Conservation (phyloP, 2,113 vertebrate genomes). For the Hippocampus abdominalis region DNA sequence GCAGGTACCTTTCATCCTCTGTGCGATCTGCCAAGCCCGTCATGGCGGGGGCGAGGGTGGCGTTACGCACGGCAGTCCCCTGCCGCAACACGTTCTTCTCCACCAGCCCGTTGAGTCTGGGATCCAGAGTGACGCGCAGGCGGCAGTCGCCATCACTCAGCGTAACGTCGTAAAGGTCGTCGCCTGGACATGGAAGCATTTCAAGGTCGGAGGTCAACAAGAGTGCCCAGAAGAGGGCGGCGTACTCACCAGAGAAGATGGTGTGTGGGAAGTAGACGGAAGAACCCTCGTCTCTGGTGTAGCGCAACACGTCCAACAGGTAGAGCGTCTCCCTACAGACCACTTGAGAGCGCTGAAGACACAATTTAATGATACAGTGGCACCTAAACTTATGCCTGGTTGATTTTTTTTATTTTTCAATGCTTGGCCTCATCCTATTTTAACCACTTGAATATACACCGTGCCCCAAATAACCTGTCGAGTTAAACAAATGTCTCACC, state of each 20-base stretch:
- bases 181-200: constrained; percentile 22
- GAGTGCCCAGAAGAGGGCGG: background rate
- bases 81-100: constrained; percentile 50
- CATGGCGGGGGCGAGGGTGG: constrained; percentile 44
- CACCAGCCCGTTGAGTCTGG: constrained; percentile 61
- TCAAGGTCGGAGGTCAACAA: background rate
- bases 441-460: background rate
- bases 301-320: constrained; percentile 54
- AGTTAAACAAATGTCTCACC: no score
- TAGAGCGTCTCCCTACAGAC: constrained; percentile 52
- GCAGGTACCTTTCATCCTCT: background rate
- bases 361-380: background rate
- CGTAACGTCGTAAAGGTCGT: constrained; percentile 67
- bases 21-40: background rate
- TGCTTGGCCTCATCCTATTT: background rate
- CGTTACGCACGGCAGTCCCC: constrained; percentile 40
- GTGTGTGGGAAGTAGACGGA: constrained; percentile 57
- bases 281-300: constrained; percentile 56
- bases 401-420: no score
- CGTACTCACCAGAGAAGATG: constrained; percentile 38
- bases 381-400: background rate
- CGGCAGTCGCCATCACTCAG: constrained; percentile 67
- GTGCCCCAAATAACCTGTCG: background rate
- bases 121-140: constrained; percentile 66
- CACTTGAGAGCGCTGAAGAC: constrained; percentile 13